phyloP scores from a whole-genome alignment of 2,797 vertebrate genomes.

The Muscicapa comitata region DNA sequence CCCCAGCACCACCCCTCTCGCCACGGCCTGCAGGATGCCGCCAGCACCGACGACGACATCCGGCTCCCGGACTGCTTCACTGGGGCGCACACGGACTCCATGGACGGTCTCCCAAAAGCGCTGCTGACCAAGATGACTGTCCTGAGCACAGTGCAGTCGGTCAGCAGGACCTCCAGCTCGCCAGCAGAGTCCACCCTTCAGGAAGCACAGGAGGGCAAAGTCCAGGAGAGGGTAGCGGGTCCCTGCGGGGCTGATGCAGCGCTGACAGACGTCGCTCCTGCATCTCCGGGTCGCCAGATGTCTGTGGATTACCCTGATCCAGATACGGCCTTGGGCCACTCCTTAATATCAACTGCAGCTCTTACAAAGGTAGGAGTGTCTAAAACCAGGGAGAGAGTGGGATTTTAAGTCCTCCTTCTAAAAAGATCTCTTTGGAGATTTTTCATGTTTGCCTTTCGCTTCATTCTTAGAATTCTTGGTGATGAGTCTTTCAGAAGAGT shows the following conservation, averaged over 20 bases:
- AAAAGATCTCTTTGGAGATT: background rate
- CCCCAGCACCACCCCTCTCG: constrained; percentile 86
- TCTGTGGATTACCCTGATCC: constrained; percentile 88
- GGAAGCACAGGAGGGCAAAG: background rate
- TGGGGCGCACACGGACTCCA: constrained; percentile 73
- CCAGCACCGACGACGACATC: constrained; percentile 67
- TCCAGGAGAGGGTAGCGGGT: background rate
- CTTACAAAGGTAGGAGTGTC: constrained; percentile 67
- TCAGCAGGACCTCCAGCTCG: background rate
- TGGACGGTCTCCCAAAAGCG: constrained; percentile 84
- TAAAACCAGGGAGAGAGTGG: accelerated
- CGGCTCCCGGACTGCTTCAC: constrained; percentile 62
- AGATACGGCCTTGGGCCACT: constrained; percentile 74
- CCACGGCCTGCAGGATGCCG: constrained; percentile 63
- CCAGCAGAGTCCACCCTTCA: background rate
- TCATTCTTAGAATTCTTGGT: background rate
- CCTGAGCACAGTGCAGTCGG: constrained; percentile 63
- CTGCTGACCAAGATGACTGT: constrained; percentile 93
- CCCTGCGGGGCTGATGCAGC: background rate
- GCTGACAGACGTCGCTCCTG: constrained; percentile 74
- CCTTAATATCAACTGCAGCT: constrained; percentile 63
- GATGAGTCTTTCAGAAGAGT: background rate
- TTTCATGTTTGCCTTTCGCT: background rate
- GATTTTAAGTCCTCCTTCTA: background rate
- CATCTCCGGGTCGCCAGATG: constrained; percentile 88